Conservation (phyloP, 2,797 vertebrate genomes). For the Sarcophilus harrisii region DNA sequence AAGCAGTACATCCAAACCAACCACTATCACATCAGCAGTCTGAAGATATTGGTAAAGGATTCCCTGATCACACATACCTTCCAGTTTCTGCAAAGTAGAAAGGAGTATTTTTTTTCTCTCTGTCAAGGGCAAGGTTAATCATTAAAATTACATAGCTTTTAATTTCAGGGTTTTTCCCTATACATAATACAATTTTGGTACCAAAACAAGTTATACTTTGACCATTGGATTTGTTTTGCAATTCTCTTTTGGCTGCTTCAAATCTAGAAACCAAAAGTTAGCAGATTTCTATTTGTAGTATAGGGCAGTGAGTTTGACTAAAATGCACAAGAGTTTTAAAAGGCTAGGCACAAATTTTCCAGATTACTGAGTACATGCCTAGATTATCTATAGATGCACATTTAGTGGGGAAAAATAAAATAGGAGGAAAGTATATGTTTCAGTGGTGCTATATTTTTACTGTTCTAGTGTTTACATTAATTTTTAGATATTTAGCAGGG, state of each 20-base stretch:
- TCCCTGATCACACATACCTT: not conserved
- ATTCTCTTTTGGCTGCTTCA: slow-evolving; percentile 65
- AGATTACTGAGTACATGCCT: not conserved
- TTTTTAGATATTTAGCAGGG: slow-evolving; percentile 1
- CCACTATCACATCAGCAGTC: not conserved
- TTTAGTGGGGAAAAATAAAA: slow-evolving; percentile 6
- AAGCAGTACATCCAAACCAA: not conserved
- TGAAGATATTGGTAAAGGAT: not conserved
- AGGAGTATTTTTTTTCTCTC: not conserved
- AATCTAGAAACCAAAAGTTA: slow-evolving; percentile 42
- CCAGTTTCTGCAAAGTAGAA: not conserved
- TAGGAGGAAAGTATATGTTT: not conserved
- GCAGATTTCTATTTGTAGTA: not conserved
- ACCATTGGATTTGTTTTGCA: slow-evolving; percentile 69
- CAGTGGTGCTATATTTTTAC: not conserved
- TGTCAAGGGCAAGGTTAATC: not conserved
- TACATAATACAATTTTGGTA: slow-evolving; percentile 58
- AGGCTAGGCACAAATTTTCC: not conserved
- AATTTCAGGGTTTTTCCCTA: not conserved
- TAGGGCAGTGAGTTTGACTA: not conserved
- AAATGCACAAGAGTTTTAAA: slow-evolving; percentile 30
- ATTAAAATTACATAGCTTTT: not conserved
- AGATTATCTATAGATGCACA: slow-evolving; percentile 43
- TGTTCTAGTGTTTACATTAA: not conserved
- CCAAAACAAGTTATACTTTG: slow-evolving; percentile 74